Conservation (phyloP, 2,797 vertebrate species). For the Xerus rutilus region DNA sequence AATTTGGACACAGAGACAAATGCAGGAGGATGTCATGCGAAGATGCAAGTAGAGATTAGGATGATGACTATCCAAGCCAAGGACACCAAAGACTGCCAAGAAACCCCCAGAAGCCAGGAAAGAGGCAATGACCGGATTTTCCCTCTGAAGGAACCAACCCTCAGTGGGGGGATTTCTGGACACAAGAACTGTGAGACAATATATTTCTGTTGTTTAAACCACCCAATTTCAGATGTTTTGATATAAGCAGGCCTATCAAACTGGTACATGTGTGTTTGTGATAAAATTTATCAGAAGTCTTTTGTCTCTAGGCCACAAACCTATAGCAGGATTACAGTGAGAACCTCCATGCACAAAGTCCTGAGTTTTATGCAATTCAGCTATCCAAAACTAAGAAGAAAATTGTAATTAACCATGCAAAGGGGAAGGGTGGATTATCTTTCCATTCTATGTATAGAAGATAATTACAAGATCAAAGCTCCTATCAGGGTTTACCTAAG, state of each 20-base stretch:
- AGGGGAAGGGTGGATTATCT: not conserved
- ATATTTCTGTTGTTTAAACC: not conserved
- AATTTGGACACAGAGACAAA: not conserved
- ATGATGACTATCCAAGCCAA: not conserved
- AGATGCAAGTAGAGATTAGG: not conserved
- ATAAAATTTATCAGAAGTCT: not conserved
- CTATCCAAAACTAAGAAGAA: not conserved
- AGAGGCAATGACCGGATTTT: not conserved
- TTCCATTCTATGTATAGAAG: slow-evolving; percentile 34
- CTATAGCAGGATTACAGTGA: not conserved
- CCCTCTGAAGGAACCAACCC: not conserved
- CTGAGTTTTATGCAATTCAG: not conserved
- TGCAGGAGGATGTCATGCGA: not conserved
- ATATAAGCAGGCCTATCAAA: not conserved
- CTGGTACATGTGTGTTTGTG: accelerated
- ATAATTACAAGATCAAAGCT: not conserved
- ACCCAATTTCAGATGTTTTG: not conserved
- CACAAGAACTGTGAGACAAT: not conserved
- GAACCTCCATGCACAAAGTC: not conserved
- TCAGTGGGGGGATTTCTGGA: not conserved
- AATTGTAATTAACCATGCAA: not conserved
- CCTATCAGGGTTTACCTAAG: not conserved
- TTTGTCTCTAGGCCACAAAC: not conserved
- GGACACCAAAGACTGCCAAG: not conserved
- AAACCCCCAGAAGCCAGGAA: not conserved